Evolutionary conservation across 2,888 invertebrate species (phyloP), one percentile per base, ranked within the genome.

Genomic region (Lithophane leautieri): DNA sequence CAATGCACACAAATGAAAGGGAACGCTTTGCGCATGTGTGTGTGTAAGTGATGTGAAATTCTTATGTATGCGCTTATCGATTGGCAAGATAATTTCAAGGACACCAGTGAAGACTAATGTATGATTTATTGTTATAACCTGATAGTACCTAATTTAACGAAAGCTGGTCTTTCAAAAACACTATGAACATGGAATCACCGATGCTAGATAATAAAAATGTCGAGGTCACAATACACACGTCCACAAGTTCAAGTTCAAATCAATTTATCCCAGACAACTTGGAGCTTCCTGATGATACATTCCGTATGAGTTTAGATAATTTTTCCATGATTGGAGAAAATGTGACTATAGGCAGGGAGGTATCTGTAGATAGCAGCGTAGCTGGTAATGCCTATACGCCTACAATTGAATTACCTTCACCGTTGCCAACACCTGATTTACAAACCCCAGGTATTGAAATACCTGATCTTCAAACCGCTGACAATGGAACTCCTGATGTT

Each of bases 51-150:
- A 95, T 95, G 95, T 94, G 94, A 95, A 94, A 90, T 95, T 94
- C 93, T 93, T 94, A 79, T 85, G 80, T 85, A 86, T 86, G 90
- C 89, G 92, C 92, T 95, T 96, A 96, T 96, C 96, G 96, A 96
- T 95, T 95, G 93, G 90, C 89, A 90, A 94, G 95, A 94, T 95
- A 92, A 95, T 91, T 94, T 94, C 95, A 95, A 96, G 95, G 95
- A 87, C 95, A 90, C 79, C 81, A 76, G 83, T 88, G 81, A 83
- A 89, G 89, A 89, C 86, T 86, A 82, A 88, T 86, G 80, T 83
- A 89, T 86, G 83, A 87, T 83, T 87, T 85, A 86, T 87, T 79
- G 81, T 76, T 84, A 60, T 82, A 78, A 83, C 50, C 50, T 66
- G 73, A 77, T 70, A 67, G 52, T 69, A 67, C 34, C 19, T 54